Conservation (phyloP, 2,797 vertebrate genomes). For the Menidia menidia region DNA sequence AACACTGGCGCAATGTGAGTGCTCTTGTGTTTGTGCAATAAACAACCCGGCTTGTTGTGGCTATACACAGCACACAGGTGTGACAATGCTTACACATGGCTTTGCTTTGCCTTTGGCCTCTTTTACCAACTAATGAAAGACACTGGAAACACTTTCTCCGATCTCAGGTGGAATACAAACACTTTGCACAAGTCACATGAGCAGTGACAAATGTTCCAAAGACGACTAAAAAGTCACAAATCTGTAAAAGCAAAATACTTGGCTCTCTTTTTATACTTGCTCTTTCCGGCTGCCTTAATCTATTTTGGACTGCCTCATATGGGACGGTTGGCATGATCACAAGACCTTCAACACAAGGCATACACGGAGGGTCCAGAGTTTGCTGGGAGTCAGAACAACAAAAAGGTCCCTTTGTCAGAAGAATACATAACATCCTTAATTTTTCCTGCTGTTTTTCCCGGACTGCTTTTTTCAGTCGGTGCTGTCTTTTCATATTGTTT, state of each 20-base stretch:
- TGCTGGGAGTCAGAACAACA: conserved; percentile 59
- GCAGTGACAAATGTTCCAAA: conserved; percentile 60
- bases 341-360: conserved; percentile 67
- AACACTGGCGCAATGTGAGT: conserved; percentile 67
- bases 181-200: conserved; percentile 69
- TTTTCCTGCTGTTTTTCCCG: conserved; percentile 39
- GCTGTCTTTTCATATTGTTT: conserved; percentile 25
- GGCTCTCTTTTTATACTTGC: conserved; percentile 34
- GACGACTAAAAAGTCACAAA: conserved; percentile 43
- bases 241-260: conserved; percentile 19
- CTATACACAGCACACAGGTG: conserved; percentile 79
- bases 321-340: conserved; percentile 60
- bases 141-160: conserved; percentile 53
- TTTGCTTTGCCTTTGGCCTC: conserved; percentile 69
- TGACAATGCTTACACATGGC: conserved; percentile 73
- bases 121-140: conserved; percentile 51
- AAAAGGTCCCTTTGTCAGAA: conserved; percentile 65
- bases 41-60: conserved; percentile 81
- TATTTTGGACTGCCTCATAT: conserved; percentile 48
- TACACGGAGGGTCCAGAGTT: conserved; percentile 51
- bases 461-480: conserved; percentile 37
- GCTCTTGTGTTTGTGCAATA: conserved; percentile 77
- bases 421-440: conserved; percentile 46
- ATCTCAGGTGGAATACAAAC: conserved; percentile 72
- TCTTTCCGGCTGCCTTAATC: conserved; percentile 39